Evolutionary conservation across 2,113 vertebrate genomes (phyloP).

Genomic region (Calonectris borealis): DNA sequence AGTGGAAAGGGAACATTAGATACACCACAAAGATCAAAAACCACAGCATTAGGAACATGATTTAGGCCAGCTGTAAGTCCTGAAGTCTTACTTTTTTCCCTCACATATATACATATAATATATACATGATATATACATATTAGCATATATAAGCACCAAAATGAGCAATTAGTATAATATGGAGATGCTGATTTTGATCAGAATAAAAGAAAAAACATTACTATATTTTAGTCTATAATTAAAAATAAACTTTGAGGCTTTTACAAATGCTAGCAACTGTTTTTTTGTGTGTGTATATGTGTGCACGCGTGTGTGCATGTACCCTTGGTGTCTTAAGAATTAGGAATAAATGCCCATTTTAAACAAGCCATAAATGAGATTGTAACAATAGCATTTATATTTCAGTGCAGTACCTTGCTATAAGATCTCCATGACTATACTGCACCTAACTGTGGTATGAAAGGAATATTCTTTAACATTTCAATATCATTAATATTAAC

Average conservation of each 20-base stretch:
- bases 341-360: not conserved
- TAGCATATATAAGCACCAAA: not conserved
- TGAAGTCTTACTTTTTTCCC: not conserved
- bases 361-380: not conserved
- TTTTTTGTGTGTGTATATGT: not conserved
- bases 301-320: rapidly evolving
- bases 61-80: not conserved
- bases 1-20: not conserved
- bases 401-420: not conserved
- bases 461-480: not conserved
- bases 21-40: not conserved
- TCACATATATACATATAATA: not conserved
- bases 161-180: not conserved
- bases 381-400: not conserved
- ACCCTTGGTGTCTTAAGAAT: not conserved
- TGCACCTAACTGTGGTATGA: not conserved
- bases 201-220: not conserved
- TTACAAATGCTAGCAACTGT: not conserved
- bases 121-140: not conserved
- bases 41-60: not conserved
- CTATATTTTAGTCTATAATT: not conserved
- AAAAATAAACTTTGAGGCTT: not conserved
- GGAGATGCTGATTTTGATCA: not conserved
- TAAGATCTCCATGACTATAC: not conserved
- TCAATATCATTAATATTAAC: not conserved